phyloP scores from a whole-genome alignment of 2,797 vertebrate species.

The Mastacembelus armatus region DNA sequence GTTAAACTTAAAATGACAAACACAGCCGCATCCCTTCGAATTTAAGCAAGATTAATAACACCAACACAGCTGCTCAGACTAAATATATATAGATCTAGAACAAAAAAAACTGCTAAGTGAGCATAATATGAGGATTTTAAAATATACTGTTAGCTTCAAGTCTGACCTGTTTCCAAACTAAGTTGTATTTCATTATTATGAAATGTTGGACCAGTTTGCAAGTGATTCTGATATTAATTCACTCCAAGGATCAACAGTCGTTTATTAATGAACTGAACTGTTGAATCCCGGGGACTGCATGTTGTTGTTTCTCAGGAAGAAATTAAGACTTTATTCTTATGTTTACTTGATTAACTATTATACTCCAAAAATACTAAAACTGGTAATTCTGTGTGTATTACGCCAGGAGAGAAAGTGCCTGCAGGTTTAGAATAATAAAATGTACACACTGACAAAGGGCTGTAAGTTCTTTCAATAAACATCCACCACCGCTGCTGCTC shows the following conservation, averaged over 20 bases:
- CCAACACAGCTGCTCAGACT: too few species aligned
- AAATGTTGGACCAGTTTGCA: too few species aligned
- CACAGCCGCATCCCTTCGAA: neutral
- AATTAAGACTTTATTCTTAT: too few species aligned
- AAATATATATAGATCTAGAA: too few species aligned
- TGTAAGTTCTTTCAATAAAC: conserved; percentile 19
- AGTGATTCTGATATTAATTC: too few species aligned
- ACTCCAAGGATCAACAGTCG: too few species aligned
- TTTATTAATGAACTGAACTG: neutral
- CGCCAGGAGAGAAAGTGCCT: neutral
- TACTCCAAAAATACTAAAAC: neutral
- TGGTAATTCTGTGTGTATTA: neutral
- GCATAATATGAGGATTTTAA: too few species aligned
- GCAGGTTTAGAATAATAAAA: neutral
- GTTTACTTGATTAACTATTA: too few species aligned
- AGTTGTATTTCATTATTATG: too few species aligned
- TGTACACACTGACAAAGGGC: conserved; percentile 1
- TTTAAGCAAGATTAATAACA: neutral
- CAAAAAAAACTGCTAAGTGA: too few species aligned
- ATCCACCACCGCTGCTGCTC: conserved; percentile 14
- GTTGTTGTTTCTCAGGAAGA: neutral
- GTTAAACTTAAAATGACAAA: neutral
- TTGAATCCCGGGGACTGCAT: neutral
- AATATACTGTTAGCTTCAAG: too few species aligned
- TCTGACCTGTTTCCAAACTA: too few species aligned